phyloP scores from a whole-genome alignment of 1,140 invertebrate genomes.

The Hyphantria cunea region DNA sequence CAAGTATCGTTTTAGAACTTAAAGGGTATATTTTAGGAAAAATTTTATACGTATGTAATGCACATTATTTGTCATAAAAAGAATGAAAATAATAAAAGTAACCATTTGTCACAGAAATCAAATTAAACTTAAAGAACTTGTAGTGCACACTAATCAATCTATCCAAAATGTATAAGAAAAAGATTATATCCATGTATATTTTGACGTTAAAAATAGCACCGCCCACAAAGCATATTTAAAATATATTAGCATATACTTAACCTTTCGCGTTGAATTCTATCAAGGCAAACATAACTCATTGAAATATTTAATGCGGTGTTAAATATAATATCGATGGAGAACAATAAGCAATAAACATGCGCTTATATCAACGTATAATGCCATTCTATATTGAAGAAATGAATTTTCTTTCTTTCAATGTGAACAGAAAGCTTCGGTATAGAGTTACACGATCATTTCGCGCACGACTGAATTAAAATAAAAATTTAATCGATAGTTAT shows the following conservation, averaged over 20 bases:
- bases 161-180: no score
- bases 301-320: conserved; percentile 67
- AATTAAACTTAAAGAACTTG: no score
- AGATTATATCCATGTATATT: no score
- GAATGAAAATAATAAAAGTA: no score
- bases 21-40: no score
- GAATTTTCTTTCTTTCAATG: conserved; percentile 58
- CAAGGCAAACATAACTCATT: conserved; percentile 48
- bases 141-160: conserved; percentile 12
- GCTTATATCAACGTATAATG: conserved; percentile 68
- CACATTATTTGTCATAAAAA: no score
- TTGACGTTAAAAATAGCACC: conserved; percentile 45
- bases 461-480: conserved; percentile 40
- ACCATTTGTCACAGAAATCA: no score
- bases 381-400: conserved; percentile 55
- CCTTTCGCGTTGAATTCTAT: conserved; percentile 55
- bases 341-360: conserved; percentile 75
- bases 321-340: conserved; percentile 61
- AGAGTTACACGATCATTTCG: conserved; percentile 44
- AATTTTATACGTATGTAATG: no score
- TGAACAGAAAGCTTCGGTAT: conserved; percentile 39
- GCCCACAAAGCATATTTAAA: conserved; percentile 46
- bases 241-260: conserved; percentile 53
- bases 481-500: conserved; percentile 23
- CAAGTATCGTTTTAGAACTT: no score